Conservation (phyloP, 2,113 vertebrate species). For the Sylvilagus bachmani region DNA sequence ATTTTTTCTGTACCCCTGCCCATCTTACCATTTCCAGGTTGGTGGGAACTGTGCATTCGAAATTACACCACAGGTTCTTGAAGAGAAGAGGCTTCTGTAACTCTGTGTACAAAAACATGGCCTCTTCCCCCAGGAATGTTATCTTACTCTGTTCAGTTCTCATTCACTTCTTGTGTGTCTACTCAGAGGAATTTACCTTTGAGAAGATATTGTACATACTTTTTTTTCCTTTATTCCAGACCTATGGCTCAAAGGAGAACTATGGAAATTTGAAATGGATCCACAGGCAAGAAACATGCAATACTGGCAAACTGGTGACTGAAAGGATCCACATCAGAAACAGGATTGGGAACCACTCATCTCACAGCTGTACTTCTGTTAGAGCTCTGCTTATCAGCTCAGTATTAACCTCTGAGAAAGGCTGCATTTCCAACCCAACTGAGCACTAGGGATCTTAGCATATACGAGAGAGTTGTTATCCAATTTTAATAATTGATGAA, state of each 20-base stretch:
- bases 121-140: neutral
- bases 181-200: neutral
- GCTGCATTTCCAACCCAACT: neutral
- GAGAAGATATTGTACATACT: slow-evolving; percentile 45
- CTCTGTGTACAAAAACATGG: neutral
- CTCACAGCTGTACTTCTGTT: neutral
- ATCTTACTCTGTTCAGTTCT: neutral
- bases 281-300: neutral
- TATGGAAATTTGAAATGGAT: neutral
- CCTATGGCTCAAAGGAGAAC: neutral
- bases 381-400: neutral
- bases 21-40: neutral
- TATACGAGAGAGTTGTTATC: neutral
- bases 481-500: neutral
- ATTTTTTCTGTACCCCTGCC: neutral
- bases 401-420: neutral
- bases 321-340: neutral
- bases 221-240: neutral
- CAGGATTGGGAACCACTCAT: neutral
- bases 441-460: neutral
- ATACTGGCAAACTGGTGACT: neutral
- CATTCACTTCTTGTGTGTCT: neutral
- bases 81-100: neutral
- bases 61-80: neutral
- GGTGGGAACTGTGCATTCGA: rapidly evolving